Evolutionary conservation across 2,888 invertebrate genomes (phyloP).

Genomic region (Thereva unica): DNA sequence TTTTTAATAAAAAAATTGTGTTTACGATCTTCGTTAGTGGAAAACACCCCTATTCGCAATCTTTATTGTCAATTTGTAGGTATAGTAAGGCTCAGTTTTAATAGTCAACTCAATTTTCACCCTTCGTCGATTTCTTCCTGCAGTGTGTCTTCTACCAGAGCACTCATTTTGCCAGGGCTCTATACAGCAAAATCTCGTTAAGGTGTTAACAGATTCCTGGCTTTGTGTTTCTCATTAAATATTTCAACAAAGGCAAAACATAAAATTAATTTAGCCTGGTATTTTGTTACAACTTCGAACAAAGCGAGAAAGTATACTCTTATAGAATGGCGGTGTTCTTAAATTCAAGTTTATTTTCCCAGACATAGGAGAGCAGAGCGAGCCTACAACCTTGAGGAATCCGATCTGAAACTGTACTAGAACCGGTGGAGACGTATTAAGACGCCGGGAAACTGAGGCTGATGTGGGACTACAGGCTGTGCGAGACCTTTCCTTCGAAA

Average conservation of each 20-base stretch:
- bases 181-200: conserved; percentile 23
- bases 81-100: conserved; percentile 22
- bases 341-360: neutral
- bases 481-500: no score
- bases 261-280: conserved; percentile 32
- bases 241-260: conserved; percentile 33
- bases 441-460: no score
- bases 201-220: conserved; percentile 33
- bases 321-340: neutral
- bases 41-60: no score
- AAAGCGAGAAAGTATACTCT: neutral
- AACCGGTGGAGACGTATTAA: no score
- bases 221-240: conserved; percentile 36
- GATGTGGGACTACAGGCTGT: no score
- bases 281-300: conserved; percentile 25
- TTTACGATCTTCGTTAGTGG: no score
- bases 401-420: no score
- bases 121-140: conserved; percentile 1
- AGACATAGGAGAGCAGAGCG: neutral
- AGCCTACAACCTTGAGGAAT: no score
- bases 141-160: neutral
- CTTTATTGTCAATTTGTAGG: no score
- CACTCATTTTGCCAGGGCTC: no score
- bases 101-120: conserved; percentile 27
- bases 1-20: no score